These are phyloP conservation scores for Phaenicophaeus curvirostris DNA, from an alignment of 2,797 vertebrate species.

Conservation along the genomic window DNA sequence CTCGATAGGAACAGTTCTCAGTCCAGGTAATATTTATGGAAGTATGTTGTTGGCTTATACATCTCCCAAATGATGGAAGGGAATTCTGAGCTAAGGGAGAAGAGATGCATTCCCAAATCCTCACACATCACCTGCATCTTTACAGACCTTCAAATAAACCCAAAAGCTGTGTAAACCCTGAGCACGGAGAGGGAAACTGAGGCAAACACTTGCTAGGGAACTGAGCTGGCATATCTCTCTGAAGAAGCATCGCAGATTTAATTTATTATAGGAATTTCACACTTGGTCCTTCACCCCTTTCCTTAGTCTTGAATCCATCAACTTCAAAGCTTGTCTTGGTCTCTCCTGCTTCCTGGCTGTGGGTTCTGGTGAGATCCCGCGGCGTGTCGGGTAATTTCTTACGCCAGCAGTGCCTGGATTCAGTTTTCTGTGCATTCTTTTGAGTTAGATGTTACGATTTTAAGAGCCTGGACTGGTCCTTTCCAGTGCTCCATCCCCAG, in stretches of 20 bases:
- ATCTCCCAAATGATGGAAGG: fast-evolving
- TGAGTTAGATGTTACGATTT: not conserved
- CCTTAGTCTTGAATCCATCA: not conserved
- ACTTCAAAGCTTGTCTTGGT: not conserved
- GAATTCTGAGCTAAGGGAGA: not conserved
- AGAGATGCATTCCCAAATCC: not conserved
- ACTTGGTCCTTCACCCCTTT: not conserved
- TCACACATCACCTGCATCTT: not conserved
- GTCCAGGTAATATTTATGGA: not conserved
- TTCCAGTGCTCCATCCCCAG: not conserved
- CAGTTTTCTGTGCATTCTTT: not conserved
- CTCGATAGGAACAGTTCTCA: fast-evolving
- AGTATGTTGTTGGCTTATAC: not conserved
- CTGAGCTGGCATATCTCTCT: not conserved
- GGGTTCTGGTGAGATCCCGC: not conserved
- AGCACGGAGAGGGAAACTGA: not conserved
- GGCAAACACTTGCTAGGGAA: not conserved
- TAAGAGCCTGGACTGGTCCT: not conserved
- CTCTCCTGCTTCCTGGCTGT: not conserved
- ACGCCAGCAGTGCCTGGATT: not conserved
- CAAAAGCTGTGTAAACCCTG: not conserved
- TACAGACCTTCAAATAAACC: not conserved
- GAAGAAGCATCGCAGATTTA: not conserved
- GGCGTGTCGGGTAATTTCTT: not conserved
- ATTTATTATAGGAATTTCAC: not conserved